A percentile compares a stretch with the other conserved stretches of the same genome.
These are phyloP conservation scores for Eriocheir sinensis DNA, from an alignment of 1,140 invertebrate species.

Conservation along the genomic window DNA sequence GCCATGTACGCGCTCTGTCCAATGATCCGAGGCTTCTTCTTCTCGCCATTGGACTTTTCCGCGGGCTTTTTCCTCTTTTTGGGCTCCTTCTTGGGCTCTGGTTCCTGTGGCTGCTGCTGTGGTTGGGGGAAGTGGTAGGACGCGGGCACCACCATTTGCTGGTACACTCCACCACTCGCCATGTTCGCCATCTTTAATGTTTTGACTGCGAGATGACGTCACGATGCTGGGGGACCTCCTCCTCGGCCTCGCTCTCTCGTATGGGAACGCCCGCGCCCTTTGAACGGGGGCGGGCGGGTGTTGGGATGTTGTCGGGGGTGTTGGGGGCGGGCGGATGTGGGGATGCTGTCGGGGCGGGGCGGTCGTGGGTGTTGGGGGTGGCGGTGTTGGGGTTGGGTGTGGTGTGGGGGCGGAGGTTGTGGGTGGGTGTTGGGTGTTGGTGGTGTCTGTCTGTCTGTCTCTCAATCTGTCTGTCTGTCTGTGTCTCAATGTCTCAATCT, in stretches of 20 bases:
- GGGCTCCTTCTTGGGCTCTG: conserved; percentile 74
- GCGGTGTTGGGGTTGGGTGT: too few relatives aligned
- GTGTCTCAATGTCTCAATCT: background rate
- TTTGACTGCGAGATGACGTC: conserved; percentile 76
- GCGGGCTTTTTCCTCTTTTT: conserved; percentile 74
- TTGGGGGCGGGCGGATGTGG: background rate
- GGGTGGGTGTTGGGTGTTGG: background rate
- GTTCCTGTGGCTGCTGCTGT: conserved; percentile 68
- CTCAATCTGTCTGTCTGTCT: background rate
- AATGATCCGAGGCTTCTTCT: conserved; percentile 72
- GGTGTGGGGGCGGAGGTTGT: background rate
- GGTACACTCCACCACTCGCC: conserved; percentile 71
- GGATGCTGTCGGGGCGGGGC: too few relatives aligned
- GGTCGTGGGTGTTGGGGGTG: too few relatives aligned
- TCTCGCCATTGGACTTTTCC: conserved; percentile 67
- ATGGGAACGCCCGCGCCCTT: conserved; percentile 73
- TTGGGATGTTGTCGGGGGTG: background rate
- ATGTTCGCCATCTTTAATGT: conserved; percentile 77
- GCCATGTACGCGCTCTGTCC: conserved; percentile 66
- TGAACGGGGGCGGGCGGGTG: conserved; percentile 28
- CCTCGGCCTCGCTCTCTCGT: too few relatives aligned
- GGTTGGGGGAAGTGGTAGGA: conserved; percentile 74
- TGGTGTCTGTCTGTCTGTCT: background rate
- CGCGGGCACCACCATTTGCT: conserved; percentile 77
- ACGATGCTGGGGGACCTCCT: conserved; percentile 2